phyloP scores from a whole-genome alignment of 2,888 invertebrate genomes.

The Pegoplata infirma region DNA sequence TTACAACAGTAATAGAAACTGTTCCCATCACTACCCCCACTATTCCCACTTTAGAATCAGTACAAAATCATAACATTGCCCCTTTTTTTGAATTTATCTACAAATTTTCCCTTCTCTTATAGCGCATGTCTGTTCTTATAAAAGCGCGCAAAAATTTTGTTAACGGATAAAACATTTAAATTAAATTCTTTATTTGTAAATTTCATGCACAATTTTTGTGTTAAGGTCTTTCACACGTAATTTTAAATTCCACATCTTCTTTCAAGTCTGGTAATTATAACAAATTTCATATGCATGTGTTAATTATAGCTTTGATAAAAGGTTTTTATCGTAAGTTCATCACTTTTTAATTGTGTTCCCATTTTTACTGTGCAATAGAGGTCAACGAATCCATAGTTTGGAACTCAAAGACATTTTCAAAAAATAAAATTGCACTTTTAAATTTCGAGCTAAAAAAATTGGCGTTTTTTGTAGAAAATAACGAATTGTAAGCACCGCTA shows the following conservation, averaged over 20 bases:
- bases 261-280: neutral
- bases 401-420: no score
- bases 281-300: neutral
- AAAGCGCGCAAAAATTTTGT: conserved; percentile 35
- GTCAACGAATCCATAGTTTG: neutral
- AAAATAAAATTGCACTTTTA: neutral
- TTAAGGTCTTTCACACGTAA: no score
- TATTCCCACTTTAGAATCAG: no score
- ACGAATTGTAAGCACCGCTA: no score
- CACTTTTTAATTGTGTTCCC: no score
- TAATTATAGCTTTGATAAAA: neutral
- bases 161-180: conserved; percentile 31
- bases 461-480: no score
- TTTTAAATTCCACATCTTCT: no score
- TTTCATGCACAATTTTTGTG: neutral
- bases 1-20: no score
- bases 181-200: neutral
- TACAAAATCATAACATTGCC: conserved; percentile 23
- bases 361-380: no score
- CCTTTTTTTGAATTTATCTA: conserved; percentile 40
- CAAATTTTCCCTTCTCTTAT: neutral
- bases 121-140: conserved; percentile 46
- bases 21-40: no score
- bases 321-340: no score
- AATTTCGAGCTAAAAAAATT: no score